Conservation (phyloP, 2,113 vertebrate genomes). For the Prunella fulvescens region DNA sequence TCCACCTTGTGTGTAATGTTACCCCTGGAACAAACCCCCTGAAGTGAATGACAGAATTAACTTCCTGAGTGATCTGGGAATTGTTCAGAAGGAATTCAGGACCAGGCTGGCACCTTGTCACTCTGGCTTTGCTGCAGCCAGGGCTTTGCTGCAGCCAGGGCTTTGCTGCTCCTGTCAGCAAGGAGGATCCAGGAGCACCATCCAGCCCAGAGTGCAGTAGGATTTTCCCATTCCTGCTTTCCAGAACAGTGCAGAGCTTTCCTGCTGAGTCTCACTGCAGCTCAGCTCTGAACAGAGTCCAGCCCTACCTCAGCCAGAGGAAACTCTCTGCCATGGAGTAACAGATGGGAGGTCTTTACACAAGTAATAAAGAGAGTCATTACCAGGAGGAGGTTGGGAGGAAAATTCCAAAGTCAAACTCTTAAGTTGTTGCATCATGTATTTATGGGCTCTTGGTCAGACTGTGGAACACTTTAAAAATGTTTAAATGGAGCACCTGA, state of each 20-base stretch:
- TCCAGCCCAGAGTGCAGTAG: background rate
- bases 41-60: background rate
- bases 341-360: slow-evolving; percentile 27
- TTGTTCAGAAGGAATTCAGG: background rate
- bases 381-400: background rate
- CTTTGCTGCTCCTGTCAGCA: background rate
- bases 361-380: slow-evolving; percentile 12
- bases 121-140: background rate
- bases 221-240: background rate
- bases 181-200: background rate
- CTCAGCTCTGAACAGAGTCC: background rate
- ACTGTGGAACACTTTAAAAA: background rate
- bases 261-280: background rate
- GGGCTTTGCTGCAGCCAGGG: background rate
- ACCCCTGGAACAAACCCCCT: background rate
- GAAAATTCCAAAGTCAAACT: background rate
- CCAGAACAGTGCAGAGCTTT: background rate
- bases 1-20: background rate
- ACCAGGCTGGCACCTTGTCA: background rate
- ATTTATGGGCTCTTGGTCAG: slow-evolving; percentile 41
- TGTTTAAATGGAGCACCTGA: background rate
- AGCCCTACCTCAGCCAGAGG: background rate
- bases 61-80: background rate
- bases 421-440: background rate
- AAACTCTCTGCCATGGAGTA: slow-evolving; percentile 5